A percentile compares a stretch with the other conserved stretches of the same genome.
phyloP scores from a whole-genome alignment of 53 echinoderm and acorn worm species.

The Zoroaster sp. region DNA sequence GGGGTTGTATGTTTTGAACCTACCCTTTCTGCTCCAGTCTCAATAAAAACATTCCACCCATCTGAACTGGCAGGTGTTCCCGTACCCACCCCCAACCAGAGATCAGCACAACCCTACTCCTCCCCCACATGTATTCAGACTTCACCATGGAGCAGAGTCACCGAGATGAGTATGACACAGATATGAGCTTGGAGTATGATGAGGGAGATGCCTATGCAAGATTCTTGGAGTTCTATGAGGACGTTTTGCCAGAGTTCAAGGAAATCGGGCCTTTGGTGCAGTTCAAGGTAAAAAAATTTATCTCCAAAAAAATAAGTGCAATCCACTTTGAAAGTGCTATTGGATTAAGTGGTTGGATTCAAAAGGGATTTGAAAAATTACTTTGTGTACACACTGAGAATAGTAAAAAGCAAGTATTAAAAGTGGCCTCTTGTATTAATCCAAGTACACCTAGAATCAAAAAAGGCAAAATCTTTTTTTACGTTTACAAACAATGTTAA shows the following conservation, averaged over 20 bases:
- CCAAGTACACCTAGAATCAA: no score
- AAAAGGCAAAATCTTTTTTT: no score
- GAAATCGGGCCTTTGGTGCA: constrained; percentile 80
- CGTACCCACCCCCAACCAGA: constrained; percentile 70
- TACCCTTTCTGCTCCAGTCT: no score
- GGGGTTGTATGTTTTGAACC: no score
- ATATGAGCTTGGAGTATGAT: constrained; percentile 90
- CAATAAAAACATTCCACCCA: no score
- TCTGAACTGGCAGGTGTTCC: constrained; percentile 70
- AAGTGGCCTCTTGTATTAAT: no score
- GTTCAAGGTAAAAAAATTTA: constrained; percentile 72
- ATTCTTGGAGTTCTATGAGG: constrained; percentile 85
- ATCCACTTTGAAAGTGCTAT: neutral
- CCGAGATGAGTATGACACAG: constrained; percentile 89
- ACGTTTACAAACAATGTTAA: no score
- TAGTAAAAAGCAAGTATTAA: no score
- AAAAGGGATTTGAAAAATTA: neutral
- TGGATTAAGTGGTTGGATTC: neutral
- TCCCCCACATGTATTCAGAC: constrained; percentile 82
- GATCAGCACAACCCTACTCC: constrained; percentile 64
- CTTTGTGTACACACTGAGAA: no score
- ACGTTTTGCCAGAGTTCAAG: constrained; percentile 84
- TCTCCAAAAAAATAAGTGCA: no score
- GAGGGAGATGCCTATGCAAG: constrained; percentile 79
- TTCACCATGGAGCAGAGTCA: constrained; percentile 86